Base-by-base conservation (phyloP, 1,140 invertebrate genomes). In the Nilaparvata lugens region DNA sequence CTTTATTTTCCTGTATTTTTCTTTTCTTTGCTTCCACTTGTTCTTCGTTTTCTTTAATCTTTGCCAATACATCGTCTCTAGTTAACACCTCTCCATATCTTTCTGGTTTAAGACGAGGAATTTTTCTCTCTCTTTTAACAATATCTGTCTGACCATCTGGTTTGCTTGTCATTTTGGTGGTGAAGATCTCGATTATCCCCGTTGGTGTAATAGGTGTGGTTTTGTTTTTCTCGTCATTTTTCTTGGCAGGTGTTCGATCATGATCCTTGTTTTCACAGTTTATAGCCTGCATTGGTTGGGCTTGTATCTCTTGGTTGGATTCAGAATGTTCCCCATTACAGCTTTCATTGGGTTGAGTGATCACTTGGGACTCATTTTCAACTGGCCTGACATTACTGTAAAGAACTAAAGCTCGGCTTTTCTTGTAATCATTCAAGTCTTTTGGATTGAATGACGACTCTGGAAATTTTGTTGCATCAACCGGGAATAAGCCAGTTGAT, bases 121-220 rank as follows among this genome's bases (percentile, higher is more conserved):
- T 56, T 31, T 56, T 56, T 31, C 31, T 28, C 14, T 56, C 54
- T 28, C 16, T 56, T 56, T 56, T 56, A 31, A 9, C 54, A 25
- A 56, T 31, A 35, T 25, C 24, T 19, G 28, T 56, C 38, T 23
- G 9, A 31, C 38, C 28, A 28, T n/a, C 28, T 28, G 28, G 28
- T 56, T 18, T 56, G 6, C 21, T 56, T 25, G 11, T 56, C 53
- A 56, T 25, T 19, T 18, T 7, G 11, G 31, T 38, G 31, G 54
- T 14, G 16, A 56, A 56, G 31, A 56, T 56, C 7, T 38, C 54
- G 19, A 38, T 56, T 18, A 56, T 56, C 14, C 28, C 28, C 2
- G 54, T 56, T 56, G 54, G 54, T 4, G 28, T 56, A 19, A 18
- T 56, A 23, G 28, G 28, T 38, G 54, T 56, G 19, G 13, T 18